phyloP scores from a whole-genome alignment of 2,797 vertebrate genomes.

The Huso huso region DNA sequence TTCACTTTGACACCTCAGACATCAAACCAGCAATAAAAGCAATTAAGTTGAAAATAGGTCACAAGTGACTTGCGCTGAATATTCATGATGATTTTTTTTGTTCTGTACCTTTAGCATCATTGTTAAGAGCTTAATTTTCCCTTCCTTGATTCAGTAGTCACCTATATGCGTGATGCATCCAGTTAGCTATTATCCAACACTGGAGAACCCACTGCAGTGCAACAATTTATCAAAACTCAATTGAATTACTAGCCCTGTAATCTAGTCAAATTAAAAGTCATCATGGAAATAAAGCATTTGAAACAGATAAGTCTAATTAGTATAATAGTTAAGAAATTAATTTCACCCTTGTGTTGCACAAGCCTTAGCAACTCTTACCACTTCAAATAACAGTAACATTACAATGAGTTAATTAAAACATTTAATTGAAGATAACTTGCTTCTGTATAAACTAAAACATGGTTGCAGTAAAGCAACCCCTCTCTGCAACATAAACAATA shows the following conservation, averaged over 20 bases:
- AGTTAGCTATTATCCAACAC: neutral
- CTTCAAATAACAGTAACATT: too few species aligned
- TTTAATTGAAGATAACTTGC: too few species aligned
- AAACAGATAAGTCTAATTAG: constrained; percentile 13
- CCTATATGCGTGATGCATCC: neutral
- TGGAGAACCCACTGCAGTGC: neutral
- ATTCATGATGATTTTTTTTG: too few species aligned
- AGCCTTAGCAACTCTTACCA: neutral
- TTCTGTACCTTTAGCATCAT: neutral
- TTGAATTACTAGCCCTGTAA: constrained; percentile 19
- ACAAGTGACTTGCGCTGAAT: too few species aligned
- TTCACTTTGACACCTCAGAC: too few species aligned
- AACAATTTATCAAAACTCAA: constrained; percentile 12
- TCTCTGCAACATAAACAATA: too few species aligned
- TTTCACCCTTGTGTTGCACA: constrained; percentile 6
- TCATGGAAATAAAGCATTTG: constrained; percentile 20
- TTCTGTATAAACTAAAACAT: too few species aligned
- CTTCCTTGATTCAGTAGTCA: neutral
- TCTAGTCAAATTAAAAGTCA: constrained; percentile 15
- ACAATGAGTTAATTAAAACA: too few species aligned
- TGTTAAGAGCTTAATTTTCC: constrained; percentile 2
- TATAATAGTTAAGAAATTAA: constrained; percentile 14
- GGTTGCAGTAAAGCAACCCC: too few species aligned
- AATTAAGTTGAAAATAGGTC: too few species aligned
- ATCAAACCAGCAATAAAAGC: too few species aligned